Evolutionary conservation across 2,888 invertebrate species (phyloP), one percentile per base, ranked within the genome.

Genomic region (Oithona nana): DNA sequence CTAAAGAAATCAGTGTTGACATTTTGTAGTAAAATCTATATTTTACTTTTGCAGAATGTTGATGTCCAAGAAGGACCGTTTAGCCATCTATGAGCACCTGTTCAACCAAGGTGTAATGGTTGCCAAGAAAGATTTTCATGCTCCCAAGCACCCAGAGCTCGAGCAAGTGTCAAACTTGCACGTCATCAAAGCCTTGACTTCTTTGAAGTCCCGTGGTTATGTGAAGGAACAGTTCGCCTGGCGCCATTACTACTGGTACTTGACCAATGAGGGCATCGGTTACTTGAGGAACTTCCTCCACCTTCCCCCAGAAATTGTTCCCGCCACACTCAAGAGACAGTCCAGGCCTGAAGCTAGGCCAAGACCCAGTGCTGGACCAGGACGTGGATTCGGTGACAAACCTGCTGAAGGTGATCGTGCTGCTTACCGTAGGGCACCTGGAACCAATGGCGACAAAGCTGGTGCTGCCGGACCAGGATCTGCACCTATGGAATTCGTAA

Each of bases 201-300:
- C 92, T 8, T 77, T 99, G 68, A 94, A 94, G 76, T 97, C 97
- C 2, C 82, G 88, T 73, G 97, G 95, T 65, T 88, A 84, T 71
- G 98, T 98, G n/a, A 90, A 88, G 75, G 97, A 98, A 79, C 97
- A 98, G 76, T 98, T 98, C 75, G 95, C 97, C 3, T 99, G 98
- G 98, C 83, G 97, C 71, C 97, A 98, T 75, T 98, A 88, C 71
- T 99, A 99, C 75, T 99, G 97, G 95, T 93, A 92, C 76, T 79
- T 98, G 68, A 98, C 94, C 67, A 97, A 98, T 73, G 92, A 95
- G 71, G 98, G 98, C 68, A 97, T 98, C 73, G 88, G 90, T 73
- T 97, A 92, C 75, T 78, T 99, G 67, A 81, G 98, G 67, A 86
- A 86, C 71, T 95, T 87, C 76, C 81, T 99, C 67, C 94, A 98